These are phyloP conservation scores for Apaloderma vittatum DNA, from an alignment of 2,113 vertebrate species.

Conservation along the genomic window DNA sequence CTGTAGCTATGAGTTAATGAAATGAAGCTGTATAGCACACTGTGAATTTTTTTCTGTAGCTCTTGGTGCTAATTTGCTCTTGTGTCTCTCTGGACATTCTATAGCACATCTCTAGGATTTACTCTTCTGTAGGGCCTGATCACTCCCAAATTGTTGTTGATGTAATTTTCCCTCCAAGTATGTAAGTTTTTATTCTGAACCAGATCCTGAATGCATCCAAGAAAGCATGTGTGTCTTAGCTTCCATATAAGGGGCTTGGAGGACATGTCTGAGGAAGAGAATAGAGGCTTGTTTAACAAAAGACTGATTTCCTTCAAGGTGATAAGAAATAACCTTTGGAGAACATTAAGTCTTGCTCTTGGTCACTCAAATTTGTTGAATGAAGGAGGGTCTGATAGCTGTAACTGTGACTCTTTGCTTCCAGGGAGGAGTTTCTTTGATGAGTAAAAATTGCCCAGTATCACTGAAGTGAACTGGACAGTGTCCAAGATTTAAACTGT, in stretches of 20 bases:
- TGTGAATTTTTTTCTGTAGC: background rate
- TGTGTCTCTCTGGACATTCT: background rate
- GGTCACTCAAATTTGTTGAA: background rate
- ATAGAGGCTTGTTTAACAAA: background rate
- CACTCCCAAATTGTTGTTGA: background rate
- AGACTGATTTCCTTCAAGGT: background rate
- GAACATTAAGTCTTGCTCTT: background rate
- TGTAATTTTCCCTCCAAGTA: background rate
- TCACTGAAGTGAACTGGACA: conserved; percentile 28
- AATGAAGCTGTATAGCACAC: background rate
- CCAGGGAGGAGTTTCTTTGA: background rate
- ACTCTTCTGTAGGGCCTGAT: background rate
- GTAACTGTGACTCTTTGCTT: background rate
- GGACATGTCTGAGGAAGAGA: background rate
- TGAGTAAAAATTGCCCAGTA: background rate
- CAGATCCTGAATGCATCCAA: background rate
- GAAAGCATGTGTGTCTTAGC: background rate
- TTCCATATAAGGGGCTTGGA: background rate
- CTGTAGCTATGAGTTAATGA: background rate
- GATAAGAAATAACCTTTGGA: background rate
- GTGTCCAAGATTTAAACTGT: conserved; percentile 17
- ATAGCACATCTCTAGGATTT: background rate
- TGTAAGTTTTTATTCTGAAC: background rate
- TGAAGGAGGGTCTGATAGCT: background rate
- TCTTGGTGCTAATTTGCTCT: background rate